Evolutionary conservation across 2,888 invertebrate genomes (phyloP).

Genomic region (Troides aeacus): DNA sequence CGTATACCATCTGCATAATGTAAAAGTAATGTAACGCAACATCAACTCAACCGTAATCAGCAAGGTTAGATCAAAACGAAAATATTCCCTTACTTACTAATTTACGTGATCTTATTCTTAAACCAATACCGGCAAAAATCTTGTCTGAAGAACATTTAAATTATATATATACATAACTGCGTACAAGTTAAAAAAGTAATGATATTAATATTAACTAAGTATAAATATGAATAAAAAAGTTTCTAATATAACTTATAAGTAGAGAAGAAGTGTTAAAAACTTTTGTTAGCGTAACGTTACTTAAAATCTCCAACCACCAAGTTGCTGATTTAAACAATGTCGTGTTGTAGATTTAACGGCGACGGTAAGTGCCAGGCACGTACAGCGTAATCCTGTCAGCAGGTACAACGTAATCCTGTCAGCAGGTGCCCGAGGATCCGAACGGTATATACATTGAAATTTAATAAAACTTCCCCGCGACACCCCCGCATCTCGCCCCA

Average conservation of each 20-base stretch:
- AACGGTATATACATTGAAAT: slow-evolving; percentile 62
- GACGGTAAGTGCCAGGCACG: slow-evolving; percentile 50
- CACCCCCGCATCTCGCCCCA: slow-evolving; percentile 26
- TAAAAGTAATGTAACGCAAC: slow-evolving; percentile 19
- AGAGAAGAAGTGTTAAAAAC: slow-evolving; percentile 12
- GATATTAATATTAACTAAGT: no score
- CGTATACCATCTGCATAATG: slow-evolving; percentile 20
- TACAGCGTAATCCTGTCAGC: slow-evolving; percentile 64
- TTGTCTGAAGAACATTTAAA: no score
- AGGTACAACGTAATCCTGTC: slow-evolving; percentile 65
- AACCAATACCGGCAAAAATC: no score
- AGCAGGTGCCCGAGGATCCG: slow-evolving; percentile 66
- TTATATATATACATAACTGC: no score
- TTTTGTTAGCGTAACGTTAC: neutral
- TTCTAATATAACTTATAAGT: neutral
- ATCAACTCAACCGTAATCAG: slow-evolving; percentile 28
- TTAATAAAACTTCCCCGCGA: slow-evolving; percentile 62
- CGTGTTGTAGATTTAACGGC: slow-evolving; percentile 45
- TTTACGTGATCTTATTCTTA: neutral
- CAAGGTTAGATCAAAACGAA: neutral
- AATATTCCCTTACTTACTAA: neutral
- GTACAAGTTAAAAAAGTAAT: no score
- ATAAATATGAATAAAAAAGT: neutral
- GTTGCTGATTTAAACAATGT: slow-evolving; percentile 29
- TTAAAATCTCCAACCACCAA: slow-evolving; percentile 15